Evolutionary conservation across 2,888 invertebrate genomes (phyloP).

Genomic region (Sinodicranocentrus sp.): DNA sequence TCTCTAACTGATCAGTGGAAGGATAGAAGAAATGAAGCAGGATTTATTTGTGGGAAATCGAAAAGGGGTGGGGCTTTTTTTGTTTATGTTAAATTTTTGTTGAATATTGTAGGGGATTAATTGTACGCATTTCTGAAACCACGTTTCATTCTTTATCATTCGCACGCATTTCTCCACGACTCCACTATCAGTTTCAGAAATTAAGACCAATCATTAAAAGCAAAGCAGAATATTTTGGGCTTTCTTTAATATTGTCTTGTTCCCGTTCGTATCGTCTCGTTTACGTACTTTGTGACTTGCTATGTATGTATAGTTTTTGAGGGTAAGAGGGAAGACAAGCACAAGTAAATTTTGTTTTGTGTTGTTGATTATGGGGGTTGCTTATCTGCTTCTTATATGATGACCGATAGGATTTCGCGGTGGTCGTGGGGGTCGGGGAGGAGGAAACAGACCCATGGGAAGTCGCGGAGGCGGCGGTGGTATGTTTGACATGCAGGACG

Average conservation of each 20-base stretch:
- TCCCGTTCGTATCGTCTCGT: constrained; percentile 72
- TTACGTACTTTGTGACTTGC: constrained; percentile 73
- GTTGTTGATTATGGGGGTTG: constrained; percentile 68
- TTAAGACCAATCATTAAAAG: neutral
- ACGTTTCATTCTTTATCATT: too few relatives aligned
- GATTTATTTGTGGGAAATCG: neutral
- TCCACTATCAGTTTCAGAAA: constrained; percentile 1
- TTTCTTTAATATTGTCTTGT: constrained; percentile 63
- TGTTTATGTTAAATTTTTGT: too few relatives aligned
- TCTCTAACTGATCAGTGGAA: too few relatives aligned
- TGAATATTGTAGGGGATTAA: too few relatives aligned
- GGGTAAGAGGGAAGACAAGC: constrained; percentile 65
- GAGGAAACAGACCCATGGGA: constrained; percentile 66
- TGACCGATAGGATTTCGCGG: constrained; percentile 72
- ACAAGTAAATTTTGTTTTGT: constrained; percentile 65
- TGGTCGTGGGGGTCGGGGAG: constrained; percentile 77
- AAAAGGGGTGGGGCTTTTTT: too few relatives aligned
- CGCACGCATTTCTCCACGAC: constrained; percentile 32
- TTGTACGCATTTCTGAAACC: too few relatives aligned
- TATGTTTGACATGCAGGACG: constrained; percentile 71
- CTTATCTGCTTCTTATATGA: constrained; percentile 70
- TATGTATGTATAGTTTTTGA: constrained; percentile 55
- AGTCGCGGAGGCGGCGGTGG: constrained; percentile 73
- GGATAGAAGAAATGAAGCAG: constrained; percentile 21
- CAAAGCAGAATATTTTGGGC: constrained; percentile 29